Evolutionary conservation across 2,113 vertebrate genomes (phyloP).

Genomic region (Cochlearius cochlearius): DNA sequence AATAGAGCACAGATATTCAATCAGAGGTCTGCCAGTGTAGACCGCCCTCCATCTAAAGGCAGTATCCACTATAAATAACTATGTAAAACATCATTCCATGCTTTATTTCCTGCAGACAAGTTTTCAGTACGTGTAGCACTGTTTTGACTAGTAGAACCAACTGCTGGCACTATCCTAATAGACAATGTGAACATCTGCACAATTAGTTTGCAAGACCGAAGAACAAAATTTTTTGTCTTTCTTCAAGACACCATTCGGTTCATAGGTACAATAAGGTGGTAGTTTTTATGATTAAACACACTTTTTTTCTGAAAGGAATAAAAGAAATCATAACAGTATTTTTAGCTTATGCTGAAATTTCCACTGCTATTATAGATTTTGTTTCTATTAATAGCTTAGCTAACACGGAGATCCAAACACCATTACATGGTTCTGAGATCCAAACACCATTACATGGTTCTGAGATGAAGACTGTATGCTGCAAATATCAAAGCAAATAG

Average conservation of each 20-base stretch:
- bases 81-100: background rate
- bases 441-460: background rate
- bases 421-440: background rate
- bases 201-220: conserved; percentile 76
- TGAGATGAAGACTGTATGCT: background rate
- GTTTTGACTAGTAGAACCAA: conserved; percentile 77
- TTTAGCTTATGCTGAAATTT: background rate
- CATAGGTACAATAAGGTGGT: conserved; percentile 80
- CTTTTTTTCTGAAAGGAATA: background rate
- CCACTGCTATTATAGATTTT: background rate
- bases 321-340: background rate
- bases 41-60: background rate
- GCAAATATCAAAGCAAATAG: background rate
- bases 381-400: background rate
- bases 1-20: background rate
- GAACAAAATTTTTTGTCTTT: conserved; percentile 81
- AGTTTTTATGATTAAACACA: background rate
- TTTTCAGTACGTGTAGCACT: conserved; percentile 79
- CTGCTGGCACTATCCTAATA: conserved; percentile 74
- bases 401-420: background rate
- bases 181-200: conserved; percentile 72
- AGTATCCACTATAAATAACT: background rate
- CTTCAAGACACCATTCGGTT: conserved; percentile 84
- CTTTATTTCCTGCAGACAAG: conserved; percentile 72
- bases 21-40: background rate